Evolutionary conservation across 2,797 vertebrate genomes (phyloP).

Genomic region (Dicrostonyx torquatus): DNA sequence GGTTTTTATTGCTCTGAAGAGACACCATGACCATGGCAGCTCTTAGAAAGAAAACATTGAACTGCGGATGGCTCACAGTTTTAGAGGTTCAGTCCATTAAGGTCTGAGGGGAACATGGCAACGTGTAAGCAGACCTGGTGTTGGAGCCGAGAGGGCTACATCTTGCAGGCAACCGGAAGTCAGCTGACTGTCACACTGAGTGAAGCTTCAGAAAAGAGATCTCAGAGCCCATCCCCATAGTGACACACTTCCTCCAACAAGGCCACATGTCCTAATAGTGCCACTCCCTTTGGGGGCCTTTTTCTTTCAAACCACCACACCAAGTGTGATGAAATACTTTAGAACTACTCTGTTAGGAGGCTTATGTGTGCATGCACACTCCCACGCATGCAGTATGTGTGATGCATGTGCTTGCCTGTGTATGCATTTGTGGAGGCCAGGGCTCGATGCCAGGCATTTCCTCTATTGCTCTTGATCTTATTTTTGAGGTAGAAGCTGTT

Average conservation of each 20-base stretch:
- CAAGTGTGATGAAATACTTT: slow-evolving; percentile 6
- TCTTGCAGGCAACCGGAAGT: too few species aligned
- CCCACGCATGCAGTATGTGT: not conserved
- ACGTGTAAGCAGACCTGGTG: not conserved
- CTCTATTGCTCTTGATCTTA: not conserved
- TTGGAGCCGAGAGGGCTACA: not conserved
- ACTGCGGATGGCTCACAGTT: not conserved
- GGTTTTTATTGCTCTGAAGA: not conserved
- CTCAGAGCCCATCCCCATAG: not conserved
- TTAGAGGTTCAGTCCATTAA: not conserved
- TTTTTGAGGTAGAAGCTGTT: not conserved
- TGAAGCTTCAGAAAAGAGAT: not conserved
- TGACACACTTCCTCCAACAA: not conserved
- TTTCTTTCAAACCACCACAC: not conserved
- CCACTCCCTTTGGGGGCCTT: not conserved
- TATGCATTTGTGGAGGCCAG: not conserved
- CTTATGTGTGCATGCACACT: not conserved
- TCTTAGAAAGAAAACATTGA: not conserved
- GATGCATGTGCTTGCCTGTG: not conserved
- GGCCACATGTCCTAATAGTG: not conserved
- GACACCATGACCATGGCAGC: not conserved
- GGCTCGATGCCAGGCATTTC: not conserved
- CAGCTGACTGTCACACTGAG: not conserved
- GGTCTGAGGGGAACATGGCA: not conserved
- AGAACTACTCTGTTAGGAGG: slow-evolving; percentile 1